Evolutionary conservation across 1,140 invertebrate species (phyloP).

Genomic region (Euborellia annulipes): DNA sequence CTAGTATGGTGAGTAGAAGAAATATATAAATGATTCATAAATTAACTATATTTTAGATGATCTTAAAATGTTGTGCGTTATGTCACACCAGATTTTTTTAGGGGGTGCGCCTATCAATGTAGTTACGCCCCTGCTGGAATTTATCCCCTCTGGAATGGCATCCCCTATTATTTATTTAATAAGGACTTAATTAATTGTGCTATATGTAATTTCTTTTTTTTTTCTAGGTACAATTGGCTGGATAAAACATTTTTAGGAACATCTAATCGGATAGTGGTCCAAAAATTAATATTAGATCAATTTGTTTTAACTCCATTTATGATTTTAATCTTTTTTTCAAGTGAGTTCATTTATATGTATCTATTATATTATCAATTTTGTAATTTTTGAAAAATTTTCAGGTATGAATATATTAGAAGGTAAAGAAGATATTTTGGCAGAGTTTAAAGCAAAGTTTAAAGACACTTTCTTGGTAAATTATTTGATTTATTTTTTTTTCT

Average conservation of each 20-base stretch:
- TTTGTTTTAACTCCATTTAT: slow-evolving; percentile 55
- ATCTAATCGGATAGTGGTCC: slow-evolving; percentile 38
- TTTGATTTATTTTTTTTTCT: too few species aligned
- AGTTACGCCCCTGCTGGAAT: too few species aligned
- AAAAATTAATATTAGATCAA: slow-evolving; percentile 61
- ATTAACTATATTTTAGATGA: too few species aligned
- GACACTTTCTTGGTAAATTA: slow-evolving; percentile 10
- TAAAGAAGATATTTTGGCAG: slow-evolving; percentile 17
- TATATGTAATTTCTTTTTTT: too few species aligned
- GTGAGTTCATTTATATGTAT: slow-evolving; percentile 28
- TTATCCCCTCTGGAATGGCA: too few species aligned
- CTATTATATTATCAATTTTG: too few species aligned
- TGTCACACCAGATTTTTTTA: too few species aligned
- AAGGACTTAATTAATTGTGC: too few species aligned
- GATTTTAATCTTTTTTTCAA: slow-evolving; percentile 48
- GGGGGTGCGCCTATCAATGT: too few species aligned
- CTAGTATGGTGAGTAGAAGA: slow-evolving; percentile 44
- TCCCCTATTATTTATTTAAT: too few species aligned
- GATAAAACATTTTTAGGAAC: slow-evolving; percentile 51
- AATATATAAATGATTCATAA: too few species aligned
- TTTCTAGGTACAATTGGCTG: slow-evolving; percentile 57
- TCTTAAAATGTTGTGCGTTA: too few species aligned
- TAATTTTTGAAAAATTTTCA: slow-evolving; percentile 5
- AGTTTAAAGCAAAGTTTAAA: slow-evolving; percentile 17
- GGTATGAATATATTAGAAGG: slow-evolving; percentile 21